These are phyloP conservation scores for Brachypalpus laphriformis DNA, from an alignment of 2,888 invertebrate genomes.

Conservation along the genomic window DNA sequence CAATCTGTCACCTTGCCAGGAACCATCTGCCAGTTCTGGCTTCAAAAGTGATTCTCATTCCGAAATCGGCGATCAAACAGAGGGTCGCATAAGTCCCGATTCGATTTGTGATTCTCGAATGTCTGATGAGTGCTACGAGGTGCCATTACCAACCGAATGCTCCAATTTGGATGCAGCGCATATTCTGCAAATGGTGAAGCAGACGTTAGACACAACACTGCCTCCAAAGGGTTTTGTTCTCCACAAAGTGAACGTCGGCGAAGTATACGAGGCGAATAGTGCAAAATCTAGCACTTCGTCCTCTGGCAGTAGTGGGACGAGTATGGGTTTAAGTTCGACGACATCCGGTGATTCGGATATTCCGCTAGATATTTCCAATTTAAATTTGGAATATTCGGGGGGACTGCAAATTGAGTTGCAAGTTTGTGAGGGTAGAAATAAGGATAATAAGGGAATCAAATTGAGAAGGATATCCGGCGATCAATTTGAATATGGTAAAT, in stretches of 20 bases:
- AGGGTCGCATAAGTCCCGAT: constrained; percentile 82
- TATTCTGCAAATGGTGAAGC: constrained; percentile 91
- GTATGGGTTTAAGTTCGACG: constrained; percentile 46
- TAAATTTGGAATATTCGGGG: constrained; percentile 90
- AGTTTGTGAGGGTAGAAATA: constrained; percentile 88
- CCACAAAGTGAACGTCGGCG: constrained; percentile 79
- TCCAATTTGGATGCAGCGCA: constrained; percentile 91
- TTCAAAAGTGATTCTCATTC: constrained; percentile 85
- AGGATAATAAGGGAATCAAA: constrained; percentile 89
- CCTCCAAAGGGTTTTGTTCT: constrained; percentile 88
- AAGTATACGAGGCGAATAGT: constrained; percentile 65
- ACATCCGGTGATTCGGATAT: constrained; percentile 58
- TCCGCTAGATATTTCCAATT: constrained; percentile 84
- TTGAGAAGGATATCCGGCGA: constrained; percentile 94
- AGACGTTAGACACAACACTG: constrained; percentile 90
- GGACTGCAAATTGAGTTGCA: constrained; percentile 94
- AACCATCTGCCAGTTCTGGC: constrained; percentile 85
- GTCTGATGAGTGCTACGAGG: constrained; percentile 86
- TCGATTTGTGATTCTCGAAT: constrained; percentile 82
- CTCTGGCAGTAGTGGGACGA: constrained; percentile 55
- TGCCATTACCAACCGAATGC: constrained; percentile 91
- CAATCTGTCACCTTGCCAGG: constrained; percentile 84
- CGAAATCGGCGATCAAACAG: constrained; percentile 84
- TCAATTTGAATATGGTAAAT: constrained; percentile 92
- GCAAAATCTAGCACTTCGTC: constrained; percentile 62